phyloP scores from a whole-genome alignment of 2,113 vertebrate genomes.

The Petroica traversi region DNA sequence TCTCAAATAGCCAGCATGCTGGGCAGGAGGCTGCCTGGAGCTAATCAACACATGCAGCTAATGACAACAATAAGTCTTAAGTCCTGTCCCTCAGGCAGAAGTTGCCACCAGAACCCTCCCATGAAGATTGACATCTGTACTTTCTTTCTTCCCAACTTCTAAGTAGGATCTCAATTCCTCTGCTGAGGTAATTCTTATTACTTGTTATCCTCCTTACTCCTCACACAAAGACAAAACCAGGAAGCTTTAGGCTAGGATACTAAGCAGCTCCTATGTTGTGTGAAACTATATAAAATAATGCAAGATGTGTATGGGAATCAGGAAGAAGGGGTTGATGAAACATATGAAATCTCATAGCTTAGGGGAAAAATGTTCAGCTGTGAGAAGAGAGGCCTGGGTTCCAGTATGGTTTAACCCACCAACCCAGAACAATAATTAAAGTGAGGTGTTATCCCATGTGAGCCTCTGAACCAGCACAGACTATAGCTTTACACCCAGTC shows the following conservation, averaged over 20 bases:
- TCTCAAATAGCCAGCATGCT: not conserved
- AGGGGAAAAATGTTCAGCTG: not conserved
- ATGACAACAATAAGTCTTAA: not conserved
- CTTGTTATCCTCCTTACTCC: not conserved
- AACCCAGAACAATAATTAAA: not conserved
- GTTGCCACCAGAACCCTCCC: not conserved
- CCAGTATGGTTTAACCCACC: not conserved
- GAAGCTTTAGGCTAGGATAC: not conserved
- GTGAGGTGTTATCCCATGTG: not conserved
- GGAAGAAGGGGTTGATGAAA: not conserved
- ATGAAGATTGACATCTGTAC: not conserved
- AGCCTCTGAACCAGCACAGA: not conserved
- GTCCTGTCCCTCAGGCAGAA: not conserved
- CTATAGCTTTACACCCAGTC: not conserved
- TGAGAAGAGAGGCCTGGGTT: not conserved
- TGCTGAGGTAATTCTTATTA: not conserved
- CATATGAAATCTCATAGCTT: not conserved
- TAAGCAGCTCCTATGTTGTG: not conserved
- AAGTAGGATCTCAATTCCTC: not conserved
- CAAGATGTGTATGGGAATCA: not conserved
- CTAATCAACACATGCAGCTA: not conserved
- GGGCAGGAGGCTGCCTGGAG: not conserved
- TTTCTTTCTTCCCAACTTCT: not conserved
- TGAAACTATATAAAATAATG: not conserved
- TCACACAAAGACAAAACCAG: not conserved